These are phyloP conservation scores for Eupithecia tripunctaria DNA, from an alignment of 2,888 invertebrate genomes.

Conservation along the genomic window DNA sequence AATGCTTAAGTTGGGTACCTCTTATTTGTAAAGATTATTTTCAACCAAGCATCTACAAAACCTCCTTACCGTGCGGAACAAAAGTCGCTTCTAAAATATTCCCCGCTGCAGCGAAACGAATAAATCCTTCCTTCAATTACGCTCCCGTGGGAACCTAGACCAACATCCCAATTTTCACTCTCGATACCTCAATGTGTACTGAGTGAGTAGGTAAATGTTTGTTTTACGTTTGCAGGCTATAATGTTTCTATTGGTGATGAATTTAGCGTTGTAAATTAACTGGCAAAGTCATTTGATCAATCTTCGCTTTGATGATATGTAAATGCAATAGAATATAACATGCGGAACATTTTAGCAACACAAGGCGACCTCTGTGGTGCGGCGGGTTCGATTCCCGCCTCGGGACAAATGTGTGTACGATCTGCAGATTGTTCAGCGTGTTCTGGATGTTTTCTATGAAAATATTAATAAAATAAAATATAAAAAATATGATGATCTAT, in stretches of 20 bases:
- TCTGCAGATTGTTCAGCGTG: too few species aligned
- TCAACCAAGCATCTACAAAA: neutral
- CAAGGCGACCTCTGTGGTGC: too few species aligned
- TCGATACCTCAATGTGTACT: constrained; percentile 57
- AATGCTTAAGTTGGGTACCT: neutral
- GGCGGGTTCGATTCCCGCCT: too few species aligned
- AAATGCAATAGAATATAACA: neutral
- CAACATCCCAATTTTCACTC: constrained; percentile 72
- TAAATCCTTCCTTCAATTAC: constrained; percentile 81
- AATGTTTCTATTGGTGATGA: constrained; percentile 7
- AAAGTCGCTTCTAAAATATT: constrained; percentile 20
- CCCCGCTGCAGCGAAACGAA: constrained; percentile 59
- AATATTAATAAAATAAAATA: too few species aligned
- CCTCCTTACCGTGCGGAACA: neutral
- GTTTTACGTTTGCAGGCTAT: constrained; percentile 23
- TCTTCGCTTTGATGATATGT: too few species aligned
- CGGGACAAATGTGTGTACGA: too few species aligned
- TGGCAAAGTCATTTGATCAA: neutral
- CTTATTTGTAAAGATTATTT: neutral
- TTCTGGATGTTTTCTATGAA: too few species aligned
- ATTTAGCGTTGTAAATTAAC: neutral
- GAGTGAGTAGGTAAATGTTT: constrained; percentile 39
- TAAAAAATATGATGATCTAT: too few species aligned
- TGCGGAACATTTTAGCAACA: neutral
- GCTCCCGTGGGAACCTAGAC: constrained; percentile 71